A percentile compares a stretch with the other conserved stretches of the same genome.
phyloP scores from a whole-genome alignment of 2,113 vertebrate genomes.

The Origma solitaria region DNA sequence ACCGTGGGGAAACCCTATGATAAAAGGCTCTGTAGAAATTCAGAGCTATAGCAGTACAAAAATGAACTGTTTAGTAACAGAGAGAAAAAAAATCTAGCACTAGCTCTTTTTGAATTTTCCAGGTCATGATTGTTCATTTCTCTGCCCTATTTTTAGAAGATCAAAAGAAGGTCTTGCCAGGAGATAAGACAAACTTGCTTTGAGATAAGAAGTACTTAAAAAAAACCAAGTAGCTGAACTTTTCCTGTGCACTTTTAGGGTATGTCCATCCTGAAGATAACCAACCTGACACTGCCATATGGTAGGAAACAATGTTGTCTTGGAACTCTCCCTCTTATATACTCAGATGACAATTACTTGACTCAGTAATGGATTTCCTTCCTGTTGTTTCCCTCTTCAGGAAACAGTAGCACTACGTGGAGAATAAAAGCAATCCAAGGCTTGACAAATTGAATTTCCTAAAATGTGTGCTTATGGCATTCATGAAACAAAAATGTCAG shows the following conservation, averaged over 20 bases:
- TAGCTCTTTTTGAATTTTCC: not conserved
- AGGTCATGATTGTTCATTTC: not conserved
- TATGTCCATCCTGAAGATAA: not conserved
- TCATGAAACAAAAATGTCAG: not conserved
- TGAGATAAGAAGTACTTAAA: not conserved
- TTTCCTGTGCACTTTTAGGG: not conserved
- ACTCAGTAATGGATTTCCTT: not conserved
- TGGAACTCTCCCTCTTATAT: not conserved
- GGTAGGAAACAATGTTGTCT: not conserved
- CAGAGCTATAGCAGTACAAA: not conserved
- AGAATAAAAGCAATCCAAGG: not conserved
- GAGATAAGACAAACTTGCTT: not conserved
- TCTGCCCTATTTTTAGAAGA: not conserved
- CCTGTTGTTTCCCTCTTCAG: not conserved
- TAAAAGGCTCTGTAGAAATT: not conserved
- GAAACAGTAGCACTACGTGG: not conserved
- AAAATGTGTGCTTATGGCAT: not conserved
- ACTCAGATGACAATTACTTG: not conserved
- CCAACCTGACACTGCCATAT: slow-evolving; percentile 19
- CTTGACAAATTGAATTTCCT: not conserved
- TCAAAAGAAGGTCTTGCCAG: not conserved
- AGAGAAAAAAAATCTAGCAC: not conserved
- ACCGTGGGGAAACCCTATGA: not conserved
- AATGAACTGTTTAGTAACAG: not conserved
- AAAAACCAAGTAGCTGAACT: not conserved